These are phyloP conservation scores for Hydropotes inermis DNA, from an alignment of 2,113 vertebrate species.

Conservation along the genomic window DNA sequence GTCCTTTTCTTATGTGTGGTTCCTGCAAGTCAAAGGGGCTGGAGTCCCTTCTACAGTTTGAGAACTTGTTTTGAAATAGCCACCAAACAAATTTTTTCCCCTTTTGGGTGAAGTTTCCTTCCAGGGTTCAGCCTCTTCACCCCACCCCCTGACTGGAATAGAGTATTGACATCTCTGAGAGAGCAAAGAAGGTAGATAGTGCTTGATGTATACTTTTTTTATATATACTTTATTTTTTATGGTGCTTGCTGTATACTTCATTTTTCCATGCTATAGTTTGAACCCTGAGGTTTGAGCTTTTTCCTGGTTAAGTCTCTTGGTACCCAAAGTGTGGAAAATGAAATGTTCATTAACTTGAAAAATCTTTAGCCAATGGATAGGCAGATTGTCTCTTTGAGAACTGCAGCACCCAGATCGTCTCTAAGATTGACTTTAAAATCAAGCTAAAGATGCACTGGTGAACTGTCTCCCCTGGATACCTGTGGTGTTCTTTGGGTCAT, in stretches of 20 bases:
- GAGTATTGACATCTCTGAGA: constrained; percentile 43
- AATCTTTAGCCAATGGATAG: neutral
- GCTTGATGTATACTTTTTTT: neutral
- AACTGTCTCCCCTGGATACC: constrained; percentile 30
- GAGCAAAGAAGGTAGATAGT: constrained; percentile 49
- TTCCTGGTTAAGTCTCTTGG: constrained; percentile 38
- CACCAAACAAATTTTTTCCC: constrained; percentile 15
- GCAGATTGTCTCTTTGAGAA: constrained; percentile 38
- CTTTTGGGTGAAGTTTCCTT: constrained; percentile 51
- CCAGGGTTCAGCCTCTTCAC: neutral
- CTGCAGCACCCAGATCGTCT: neutral
- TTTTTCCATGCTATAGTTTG: constrained; percentile 32
- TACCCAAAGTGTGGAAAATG: constrained; percentile 12
- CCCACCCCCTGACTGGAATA: neutral
- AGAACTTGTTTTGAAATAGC: constrained; percentile 69
- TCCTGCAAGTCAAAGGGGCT: constrained; percentile 61
- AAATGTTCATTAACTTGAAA: constrained; percentile 37
- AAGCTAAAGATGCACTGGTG: constrained; percentile 30
- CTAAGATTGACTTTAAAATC: constrained; percentile 43
- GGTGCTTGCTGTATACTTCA: neutral
- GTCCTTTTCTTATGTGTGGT: constrained; percentile 64
- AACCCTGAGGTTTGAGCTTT: constrained; percentile 28
- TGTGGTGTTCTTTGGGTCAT: constrained; percentile 31
- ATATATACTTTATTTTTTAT: neutral
- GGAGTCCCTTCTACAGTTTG: constrained; percentile 37